Percentiles rank a stretch among this genome's conserved stretches.
Conservation (phyloP, 2,888 invertebrate genomes). For the Chaetogeoica ovagalla region DNA sequence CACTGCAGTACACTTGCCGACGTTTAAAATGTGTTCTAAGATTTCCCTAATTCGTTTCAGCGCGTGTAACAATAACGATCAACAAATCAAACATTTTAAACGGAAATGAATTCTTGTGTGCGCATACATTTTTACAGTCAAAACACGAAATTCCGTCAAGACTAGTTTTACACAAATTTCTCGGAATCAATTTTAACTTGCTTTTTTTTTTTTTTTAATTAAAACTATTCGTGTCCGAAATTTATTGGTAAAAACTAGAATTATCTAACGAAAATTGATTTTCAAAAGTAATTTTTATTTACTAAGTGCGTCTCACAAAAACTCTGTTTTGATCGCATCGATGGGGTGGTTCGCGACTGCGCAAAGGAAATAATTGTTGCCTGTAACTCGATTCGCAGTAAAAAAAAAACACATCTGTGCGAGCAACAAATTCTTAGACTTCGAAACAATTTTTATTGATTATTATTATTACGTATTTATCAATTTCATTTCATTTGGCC, state of each 20-base stretch:
- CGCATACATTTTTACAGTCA: background rate
- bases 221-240: too few species aligned
- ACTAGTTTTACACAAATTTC: too few species aligned
- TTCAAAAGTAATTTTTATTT: too few species aligned
- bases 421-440: background rate
- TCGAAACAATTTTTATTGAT: background rate
- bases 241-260: too few species aligned
- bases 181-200: background rate
- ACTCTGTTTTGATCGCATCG: background rate
- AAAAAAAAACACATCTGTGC: background rate
- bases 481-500: background rate
- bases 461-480: background rate
- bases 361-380: background rate
- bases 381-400: background rate
- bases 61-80: too few species aligned
- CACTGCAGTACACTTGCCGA: too few species aligned
- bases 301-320: background rate
- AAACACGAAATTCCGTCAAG: background rate
- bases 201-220: too few species aligned
- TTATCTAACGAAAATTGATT: too few species aligned
- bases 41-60: too few species aligned
- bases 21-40: too few species aligned
- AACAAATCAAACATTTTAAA: too few species aligned
- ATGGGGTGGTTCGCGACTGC: background rate
- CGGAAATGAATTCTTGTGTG: too few species aligned